Base-by-base conservation (phyloP, 2,888 invertebrate genomes). In the Agrotis puta region DNA sequence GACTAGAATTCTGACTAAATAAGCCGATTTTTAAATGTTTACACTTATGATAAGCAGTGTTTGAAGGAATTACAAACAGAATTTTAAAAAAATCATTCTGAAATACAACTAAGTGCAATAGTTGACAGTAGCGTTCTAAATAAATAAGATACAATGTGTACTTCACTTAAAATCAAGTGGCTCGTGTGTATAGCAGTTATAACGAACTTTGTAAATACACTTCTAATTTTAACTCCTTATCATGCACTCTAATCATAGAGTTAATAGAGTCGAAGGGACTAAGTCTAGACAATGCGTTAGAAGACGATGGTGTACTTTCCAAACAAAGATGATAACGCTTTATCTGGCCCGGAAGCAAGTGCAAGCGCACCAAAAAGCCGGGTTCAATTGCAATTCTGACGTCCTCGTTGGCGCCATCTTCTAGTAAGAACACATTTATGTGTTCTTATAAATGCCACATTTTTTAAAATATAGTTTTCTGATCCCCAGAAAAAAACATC, bases 201-300 rank as follows among this genome's bases (percentile, higher is more conserved):
- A 48, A 66, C 57, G 20, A 22, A 48, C 27, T 58, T 58, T 43
- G 64, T 59, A 53, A 62, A 76, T 57, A 72, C 58, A 18, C 50
- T 66, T 81, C 66, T 81, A 63, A 66, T 63, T 53, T 75, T 53
- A 81, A 62, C 20, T 53, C 16, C 48, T 66, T 81, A 76, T 81
- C 81, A 33, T 56, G 33, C 9, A 39, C 45, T 13, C 39, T 45
- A 62, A 76, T 74, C 76, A 76, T 58, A 22, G 57, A 39, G 62
- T 39, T 75, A 58, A 81, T 62, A 80, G 18, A 18, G 74, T 48
- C 13, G 16, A 59, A 64, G 61, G 27, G 27, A 57, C n/a, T 39
- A 11, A 33, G 74, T 64, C 59, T 71, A 71, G 73, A 61, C 74
- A 4, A 11, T 73, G 63, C 24, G 22, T 57, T 74, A 16, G 33